Percentiles rank a stretch among this genome's conserved stretches.
These are phyloP conservation scores for Chrysolina oricalcia DNA, from an alignment of 2,888 invertebrate genomes.

Conservation along the genomic window DNA sequence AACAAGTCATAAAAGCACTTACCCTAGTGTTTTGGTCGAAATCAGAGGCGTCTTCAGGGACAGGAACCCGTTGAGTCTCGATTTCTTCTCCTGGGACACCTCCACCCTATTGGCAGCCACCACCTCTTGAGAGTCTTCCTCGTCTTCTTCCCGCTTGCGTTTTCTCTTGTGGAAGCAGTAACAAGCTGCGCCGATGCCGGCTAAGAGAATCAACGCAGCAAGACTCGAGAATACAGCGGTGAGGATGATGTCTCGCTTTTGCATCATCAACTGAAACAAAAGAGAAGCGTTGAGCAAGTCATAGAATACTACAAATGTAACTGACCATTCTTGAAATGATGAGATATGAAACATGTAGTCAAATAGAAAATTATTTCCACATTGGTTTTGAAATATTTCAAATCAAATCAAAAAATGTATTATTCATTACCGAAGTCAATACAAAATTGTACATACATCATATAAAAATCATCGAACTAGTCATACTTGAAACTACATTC, in stretches of 20 bases:
- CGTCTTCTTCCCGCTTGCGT: conserved; percentile 72
- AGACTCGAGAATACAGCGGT: conserved; percentile 79
- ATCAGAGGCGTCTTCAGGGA: conserved; percentile 83
- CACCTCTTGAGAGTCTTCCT: conserved; percentile 75
- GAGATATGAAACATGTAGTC: no score
- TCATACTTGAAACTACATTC: no score
- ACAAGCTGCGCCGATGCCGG: conserved; percentile 75
- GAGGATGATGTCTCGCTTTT: conserved; percentile 79
- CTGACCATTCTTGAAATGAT: no score
- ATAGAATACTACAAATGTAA: no score
- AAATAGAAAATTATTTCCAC: no score
- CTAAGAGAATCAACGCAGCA: conserved; percentile 76
- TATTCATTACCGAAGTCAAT: no score
- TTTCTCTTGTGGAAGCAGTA: conserved; percentile 75
- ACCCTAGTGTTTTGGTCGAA: conserved; percentile 84
- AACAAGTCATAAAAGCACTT: conserved; percentile 69
- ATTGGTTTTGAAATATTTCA: no score
- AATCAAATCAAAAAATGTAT: no score
- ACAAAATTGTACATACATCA: no score
- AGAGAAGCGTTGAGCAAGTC: conserved; percentile 2
- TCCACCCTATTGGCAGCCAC: conserved; percentile 65
- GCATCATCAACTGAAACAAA: conserved; percentile 78
- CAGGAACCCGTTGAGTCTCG: conserved; percentile 79
- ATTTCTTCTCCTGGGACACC: conserved; percentile 75
- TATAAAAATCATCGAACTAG: no score